Evolutionary conservation across 2,797 vertebrate genomes (phyloP).

Genomic region (Acanthornis magna): DNA sequence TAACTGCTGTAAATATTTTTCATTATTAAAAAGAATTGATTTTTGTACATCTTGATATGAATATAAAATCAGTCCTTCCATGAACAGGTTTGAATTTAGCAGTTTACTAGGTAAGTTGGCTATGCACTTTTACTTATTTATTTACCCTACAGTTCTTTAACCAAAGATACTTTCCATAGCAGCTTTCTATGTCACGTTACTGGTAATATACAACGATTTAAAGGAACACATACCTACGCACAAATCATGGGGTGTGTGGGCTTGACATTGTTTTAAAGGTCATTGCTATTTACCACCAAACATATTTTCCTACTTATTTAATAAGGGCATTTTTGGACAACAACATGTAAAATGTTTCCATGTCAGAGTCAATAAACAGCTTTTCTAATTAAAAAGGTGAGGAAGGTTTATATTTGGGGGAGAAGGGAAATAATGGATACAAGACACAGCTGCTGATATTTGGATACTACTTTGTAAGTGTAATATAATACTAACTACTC

Average conservation of each 20-base stretch:
- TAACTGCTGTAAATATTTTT: slow-evolving; percentile 4
- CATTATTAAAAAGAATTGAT: neutral
- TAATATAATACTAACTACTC: slow-evolving; percentile 51
- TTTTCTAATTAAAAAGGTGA: slow-evolving; percentile 66
- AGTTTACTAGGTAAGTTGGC: neutral
- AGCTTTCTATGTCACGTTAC: neutral
- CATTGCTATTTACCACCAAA: slow-evolving; percentile 44
- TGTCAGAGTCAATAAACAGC: slow-evolving; percentile 40
- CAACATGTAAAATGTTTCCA: slow-evolving; percentile 47
- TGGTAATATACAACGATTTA: neutral
- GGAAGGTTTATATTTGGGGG: slow-evolving; percentile 49
- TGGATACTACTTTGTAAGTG: slow-evolving; percentile 50
- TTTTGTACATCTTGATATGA: neutral
- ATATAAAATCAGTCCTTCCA: neutral
- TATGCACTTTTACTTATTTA: neutral
- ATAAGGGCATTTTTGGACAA: slow-evolving; percentile 24
- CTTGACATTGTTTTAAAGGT: slow-evolving; percentile 57
- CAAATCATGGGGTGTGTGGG: slow-evolving; percentile 31
- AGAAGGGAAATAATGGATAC: slow-evolving; percentile 48
- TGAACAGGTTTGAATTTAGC: neutral
- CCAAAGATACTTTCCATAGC: slow-evolving; percentile 16
- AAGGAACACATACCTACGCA: slow-evolving; percentile 8
- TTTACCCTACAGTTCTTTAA: neutral
- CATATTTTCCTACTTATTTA: slow-evolving; percentile 58
- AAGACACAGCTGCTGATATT: slow-evolving; percentile 59